Evolutionary conservation across 2,888 invertebrate genomes (phyloP), one percentile per base, ranked within the genome.

Genomic region (Argyresthia goedartella): DNA sequence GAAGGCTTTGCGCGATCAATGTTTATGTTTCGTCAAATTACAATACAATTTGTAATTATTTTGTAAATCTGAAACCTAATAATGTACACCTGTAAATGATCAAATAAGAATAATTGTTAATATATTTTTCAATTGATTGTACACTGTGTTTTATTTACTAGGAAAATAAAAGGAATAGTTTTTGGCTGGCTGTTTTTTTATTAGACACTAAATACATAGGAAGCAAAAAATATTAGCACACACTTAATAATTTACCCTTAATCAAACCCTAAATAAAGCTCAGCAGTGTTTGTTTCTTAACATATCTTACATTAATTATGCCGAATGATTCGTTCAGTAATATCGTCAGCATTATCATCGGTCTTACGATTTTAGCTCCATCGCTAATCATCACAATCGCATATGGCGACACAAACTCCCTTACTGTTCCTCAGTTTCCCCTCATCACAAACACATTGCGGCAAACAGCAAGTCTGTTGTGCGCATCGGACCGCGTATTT

Each of bases 401-500:
- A 1, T 4, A 10, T 9, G 11, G 16, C n/a, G 16, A 55, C 44
- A 33, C 56, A 57, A 42, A 48, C 14, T 3, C 44, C 49, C 15
- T 51, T 15, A 9, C 52, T 15, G 10, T 50, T 56, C 39, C 55
- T 53, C 10, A 25, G 52, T 41, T 53, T 53, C 0, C 55, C 56
- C 9, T 41, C 7, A 8, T 49, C 53, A 45, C 57, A 57, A 0
- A 56, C 51, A 44, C 57, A 57, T 25, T 47, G 51, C 1, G 57
- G 57, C 6, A 35, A 34, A 14, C 56, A 57, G 25, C 54, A 55
- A 33, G 53, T 42, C 4, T 52, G 39, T 1, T 46, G 49, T 2
- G 51, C 48, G 16, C 57, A 57, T 15, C 54, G 50, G 36, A 39
- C 35, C 41, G 33, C 51, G 6, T 53, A 49, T 52, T 50, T 51